These are phyloP conservation scores for Pogonocherus hispidulus DNA, from an alignment of 2,888 invertebrate genomes.

Conservation along the genomic window DNA sequence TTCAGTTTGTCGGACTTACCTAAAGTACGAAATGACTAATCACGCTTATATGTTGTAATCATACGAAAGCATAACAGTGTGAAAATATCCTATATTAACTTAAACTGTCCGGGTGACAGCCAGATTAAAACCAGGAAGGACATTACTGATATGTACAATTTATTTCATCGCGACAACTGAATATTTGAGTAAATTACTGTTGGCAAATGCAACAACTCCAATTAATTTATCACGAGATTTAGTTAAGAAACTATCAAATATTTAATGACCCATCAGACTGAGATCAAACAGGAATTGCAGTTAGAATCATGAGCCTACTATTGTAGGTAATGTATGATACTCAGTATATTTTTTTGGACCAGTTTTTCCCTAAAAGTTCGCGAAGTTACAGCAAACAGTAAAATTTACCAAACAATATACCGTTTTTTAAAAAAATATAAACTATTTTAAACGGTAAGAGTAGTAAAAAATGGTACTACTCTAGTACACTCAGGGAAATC, in stretches of 20 bases:
- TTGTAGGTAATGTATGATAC: too few relatives aligned
- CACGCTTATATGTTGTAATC: constrained; percentile 41
- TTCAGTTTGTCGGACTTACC: constrained; percentile 43
- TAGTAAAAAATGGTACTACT: too few relatives aligned
- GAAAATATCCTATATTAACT: constrained; percentile 22
- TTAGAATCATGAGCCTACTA: too few relatives aligned
- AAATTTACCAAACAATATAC: too few relatives aligned
- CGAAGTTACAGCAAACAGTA: too few relatives aligned
- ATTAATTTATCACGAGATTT: too few relatives aligned
- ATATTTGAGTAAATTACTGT: neutral
- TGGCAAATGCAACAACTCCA: neutral
- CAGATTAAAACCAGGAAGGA: neutral
- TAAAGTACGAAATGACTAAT: constrained; percentile 41
- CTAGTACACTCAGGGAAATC: too few relatives aligned
- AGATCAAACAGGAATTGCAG: too few relatives aligned
- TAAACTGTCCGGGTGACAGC: neutral
- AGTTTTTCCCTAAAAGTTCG: too few relatives aligned
- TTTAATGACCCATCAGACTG: neutral
- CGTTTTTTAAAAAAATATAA: too few relatives aligned
- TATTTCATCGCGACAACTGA: constrained; percentile 1
- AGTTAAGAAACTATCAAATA: neutral
- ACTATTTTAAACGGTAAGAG: too few relatives aligned
- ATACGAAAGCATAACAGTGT: constrained; percentile 28
- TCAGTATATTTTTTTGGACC: too few relatives aligned
- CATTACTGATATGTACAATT: neutral